phyloP scores from a whole-genome alignment of 2,113 vertebrate genomes.

The Apodemus sylvaticus region DNA sequence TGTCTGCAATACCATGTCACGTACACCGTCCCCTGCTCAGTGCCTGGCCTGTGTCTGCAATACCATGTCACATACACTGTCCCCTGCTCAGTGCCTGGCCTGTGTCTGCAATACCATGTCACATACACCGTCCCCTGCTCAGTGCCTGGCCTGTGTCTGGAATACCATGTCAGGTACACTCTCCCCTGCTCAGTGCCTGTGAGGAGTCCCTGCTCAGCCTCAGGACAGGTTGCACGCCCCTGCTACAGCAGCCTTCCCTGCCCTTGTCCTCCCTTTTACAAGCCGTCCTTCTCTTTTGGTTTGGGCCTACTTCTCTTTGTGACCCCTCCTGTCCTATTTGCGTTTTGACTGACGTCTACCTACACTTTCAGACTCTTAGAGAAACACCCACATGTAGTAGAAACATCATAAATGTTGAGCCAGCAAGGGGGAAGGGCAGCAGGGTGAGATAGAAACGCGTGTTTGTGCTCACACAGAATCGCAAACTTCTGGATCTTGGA shows the following conservation, averaged over 20 bases:
- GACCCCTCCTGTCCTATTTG: neutral
- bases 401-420: neutral
- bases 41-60: too few species aligned
- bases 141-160: too few species aligned
- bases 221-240: neutral
- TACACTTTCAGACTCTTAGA: neutral
- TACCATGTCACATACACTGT: too few species aligned
- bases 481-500: neutral
- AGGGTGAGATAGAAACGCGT: fast-evolving
- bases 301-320: neutral
- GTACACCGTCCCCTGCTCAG: too few species aligned
- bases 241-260: neutral
- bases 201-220: neutral
- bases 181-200: too few species aligned
- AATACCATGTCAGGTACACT: neutral
- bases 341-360: neutral
- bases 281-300: neutral
- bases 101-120: too few species aligned
- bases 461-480: neutral
- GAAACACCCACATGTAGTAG: neutral
- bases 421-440: neutral
- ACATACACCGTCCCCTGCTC: too few species aligned
- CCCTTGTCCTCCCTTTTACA: neutral
- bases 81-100: too few species aligned
- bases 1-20: too few species aligned